Evolutionary conservation across 1,140 invertebrate genomes (phyloP).

Genomic region (Ceratina australensis): DNA sequence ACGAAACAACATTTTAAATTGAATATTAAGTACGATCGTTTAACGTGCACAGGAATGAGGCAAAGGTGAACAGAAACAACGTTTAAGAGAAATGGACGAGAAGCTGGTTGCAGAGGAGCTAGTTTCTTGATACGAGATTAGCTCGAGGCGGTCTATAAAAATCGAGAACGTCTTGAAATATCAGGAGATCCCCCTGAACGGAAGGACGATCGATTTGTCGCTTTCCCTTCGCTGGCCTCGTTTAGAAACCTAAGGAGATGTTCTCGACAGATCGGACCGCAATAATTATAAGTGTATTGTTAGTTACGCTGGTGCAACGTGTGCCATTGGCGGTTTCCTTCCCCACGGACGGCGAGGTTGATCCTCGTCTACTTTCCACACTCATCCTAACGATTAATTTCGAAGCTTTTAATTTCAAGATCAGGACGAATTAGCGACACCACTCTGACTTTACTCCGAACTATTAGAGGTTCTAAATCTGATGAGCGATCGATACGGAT

Average conservation of each 20-base stretch:
- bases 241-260: constrained; percentile 11
- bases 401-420: background rate
- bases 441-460: background rate
- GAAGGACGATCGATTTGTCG: constrained; percentile 15
- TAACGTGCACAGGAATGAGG: too few species aligned
- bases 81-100: too few species aligned
- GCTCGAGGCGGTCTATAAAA: too few species aligned
- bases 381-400: background rate
- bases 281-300: constrained; percentile 29
- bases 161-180: background rate
- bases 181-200: background rate
- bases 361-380: too few species aligned
- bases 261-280: constrained; percentile 18
- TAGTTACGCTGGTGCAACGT: constrained; percentile 24
- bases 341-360: too few species aligned
- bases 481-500: too few species aligned
- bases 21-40: too few species aligned
- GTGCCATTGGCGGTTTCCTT: background rate
- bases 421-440: background rate
- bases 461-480: background rate
- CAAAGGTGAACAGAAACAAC: too few species aligned
- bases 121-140: too few species aligned
- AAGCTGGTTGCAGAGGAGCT: too few species aligned
- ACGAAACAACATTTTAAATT: too few species aligned
- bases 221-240: constrained; percentile 30